These are phyloP conservation scores for Mimachlamys varia DNA, from an alignment of 2,888 invertebrate species.

Conservation along the genomic window DNA sequence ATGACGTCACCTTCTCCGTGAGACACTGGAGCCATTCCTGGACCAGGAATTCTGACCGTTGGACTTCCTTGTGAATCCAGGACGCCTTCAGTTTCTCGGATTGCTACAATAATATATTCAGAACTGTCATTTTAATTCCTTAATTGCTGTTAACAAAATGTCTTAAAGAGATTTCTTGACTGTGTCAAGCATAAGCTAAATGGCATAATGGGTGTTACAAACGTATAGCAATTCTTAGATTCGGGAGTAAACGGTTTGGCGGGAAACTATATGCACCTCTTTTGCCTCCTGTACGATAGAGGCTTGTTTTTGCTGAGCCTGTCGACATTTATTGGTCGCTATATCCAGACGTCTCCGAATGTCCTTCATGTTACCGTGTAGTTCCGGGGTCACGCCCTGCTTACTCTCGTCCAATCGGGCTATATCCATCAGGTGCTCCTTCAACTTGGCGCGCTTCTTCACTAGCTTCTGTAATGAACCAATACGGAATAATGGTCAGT, in stretches of 20 bases:
- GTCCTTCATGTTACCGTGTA: not conserved
- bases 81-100: not conserved
- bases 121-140: too few relatives aligned
- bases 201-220: too few relatives aligned
- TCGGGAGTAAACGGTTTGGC: not conserved
- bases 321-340: not conserved
- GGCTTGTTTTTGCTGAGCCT: not conserved
- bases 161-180: too few relatives aligned
- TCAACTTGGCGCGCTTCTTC: not conserved
- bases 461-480: not conserved
- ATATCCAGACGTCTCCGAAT: not conserved
- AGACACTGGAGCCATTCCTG: not conserved
- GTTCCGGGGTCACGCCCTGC: not conserved
- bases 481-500: not conserved
- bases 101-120: not conserved
- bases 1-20: slow-evolving; percentile 1
- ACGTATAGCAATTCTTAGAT: too few relatives aligned
- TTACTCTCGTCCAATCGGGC: not conserved
- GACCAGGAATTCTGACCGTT: not conserved
- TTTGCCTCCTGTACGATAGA: not conserved
- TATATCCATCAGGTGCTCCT: not conserved
- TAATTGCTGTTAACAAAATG: too few relatives aligned
- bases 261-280: not conserved
- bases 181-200: too few relatives aligned
- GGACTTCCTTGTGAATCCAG: not conserved